Conservation (phyloP, 64 coral and sea anemone genomes). For the Anthopleura sola region DNA sequence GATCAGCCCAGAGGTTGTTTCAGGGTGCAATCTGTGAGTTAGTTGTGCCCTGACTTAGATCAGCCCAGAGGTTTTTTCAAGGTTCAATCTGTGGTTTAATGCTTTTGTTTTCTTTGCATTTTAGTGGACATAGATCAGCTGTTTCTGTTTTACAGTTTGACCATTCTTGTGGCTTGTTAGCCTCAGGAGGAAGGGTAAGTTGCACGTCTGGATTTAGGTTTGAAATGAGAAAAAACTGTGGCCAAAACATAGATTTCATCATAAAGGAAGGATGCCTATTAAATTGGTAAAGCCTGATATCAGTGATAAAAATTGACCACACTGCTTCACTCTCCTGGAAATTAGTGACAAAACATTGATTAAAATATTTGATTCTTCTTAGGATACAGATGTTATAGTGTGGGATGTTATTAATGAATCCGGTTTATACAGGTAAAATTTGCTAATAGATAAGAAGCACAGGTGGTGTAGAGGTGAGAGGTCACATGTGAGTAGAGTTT, state of each 20-base stretch:
- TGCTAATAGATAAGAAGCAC: background rate
- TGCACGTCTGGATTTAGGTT: too few species aligned
- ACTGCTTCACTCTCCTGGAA: too few species aligned
- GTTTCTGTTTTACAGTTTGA: constrained; percentile 70
- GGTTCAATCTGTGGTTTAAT: background rate
- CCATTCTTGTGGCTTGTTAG: constrained; percentile 51
- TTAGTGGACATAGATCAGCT: constrained; percentile 68
- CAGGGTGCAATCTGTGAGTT: too few species aligned
- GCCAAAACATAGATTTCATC: background rate
- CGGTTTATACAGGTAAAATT: constrained; percentile 42
- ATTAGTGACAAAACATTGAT: too few species aligned
- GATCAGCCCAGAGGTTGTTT: too few species aligned
- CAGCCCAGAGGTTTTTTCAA: background rate
- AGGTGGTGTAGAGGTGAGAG: too few species aligned
- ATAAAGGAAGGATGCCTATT: too few species aligned
- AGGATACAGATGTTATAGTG: constrained; percentile 58
- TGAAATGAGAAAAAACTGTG: too few species aligned
- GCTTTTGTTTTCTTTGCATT: background rate
- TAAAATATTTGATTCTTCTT: background rate
- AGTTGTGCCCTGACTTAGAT: too few species aligned
- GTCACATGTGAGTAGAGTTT: too few species aligned
- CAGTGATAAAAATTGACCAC: too few species aligned
- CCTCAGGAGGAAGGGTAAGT: constrained; percentile 68
- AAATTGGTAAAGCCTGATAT: too few species aligned
- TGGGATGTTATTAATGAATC: constrained; percentile 64